These are phyloP conservation scores for Stylophora pistillata DNA, from an alignment of 64 coral and sea anemone genomes.

Conservation along the genomic window DNA sequence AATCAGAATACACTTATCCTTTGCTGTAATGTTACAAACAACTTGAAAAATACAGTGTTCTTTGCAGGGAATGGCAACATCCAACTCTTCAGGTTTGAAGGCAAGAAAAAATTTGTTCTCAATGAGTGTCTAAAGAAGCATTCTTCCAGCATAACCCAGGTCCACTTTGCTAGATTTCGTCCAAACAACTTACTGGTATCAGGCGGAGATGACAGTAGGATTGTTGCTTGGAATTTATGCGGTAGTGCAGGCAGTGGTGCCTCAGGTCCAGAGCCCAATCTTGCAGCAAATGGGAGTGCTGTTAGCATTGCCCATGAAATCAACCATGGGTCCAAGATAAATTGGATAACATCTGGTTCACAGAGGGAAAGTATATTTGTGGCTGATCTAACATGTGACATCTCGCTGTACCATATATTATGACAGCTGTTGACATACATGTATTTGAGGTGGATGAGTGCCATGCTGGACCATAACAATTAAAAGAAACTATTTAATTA, in stretches of 20 bases:
- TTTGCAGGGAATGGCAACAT: constrained; percentile 80
- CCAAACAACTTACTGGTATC: constrained; percentile 61
- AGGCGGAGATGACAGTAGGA: constrained; percentile 89
- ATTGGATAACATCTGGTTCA: constrained; percentile 82
- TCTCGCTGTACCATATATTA: constrained; percentile 70
- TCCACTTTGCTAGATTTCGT: constrained; percentile 78
- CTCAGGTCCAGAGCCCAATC: not conserved
- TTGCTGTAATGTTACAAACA: not conserved
- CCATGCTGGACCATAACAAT: not conserved
- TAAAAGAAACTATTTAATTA: too few relatives aligned
- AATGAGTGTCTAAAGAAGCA: constrained; percentile 60
- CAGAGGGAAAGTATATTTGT: constrained; percentile 64
- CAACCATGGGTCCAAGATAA: constrained; percentile 81
- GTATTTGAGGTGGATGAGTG: not conserved
- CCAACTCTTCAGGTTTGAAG: constrained; percentile 88
- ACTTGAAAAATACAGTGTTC: not conserved
- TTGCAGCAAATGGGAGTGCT: not conserved
- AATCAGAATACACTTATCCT: not conserved
- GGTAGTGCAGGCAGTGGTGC: not conserved
- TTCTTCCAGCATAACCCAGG: constrained; percentile 72
- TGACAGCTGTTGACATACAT: not conserved
- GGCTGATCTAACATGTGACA: constrained; percentile 71
- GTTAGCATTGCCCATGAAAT: constrained; percentile 34
- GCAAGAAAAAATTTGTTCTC: constrained; percentile 78
- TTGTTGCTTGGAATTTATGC: constrained; percentile 68